Base-by-base conservation (phyloP, 2,113 vertebrate genomes). In the Phrynosoma blainvillii region DNA sequence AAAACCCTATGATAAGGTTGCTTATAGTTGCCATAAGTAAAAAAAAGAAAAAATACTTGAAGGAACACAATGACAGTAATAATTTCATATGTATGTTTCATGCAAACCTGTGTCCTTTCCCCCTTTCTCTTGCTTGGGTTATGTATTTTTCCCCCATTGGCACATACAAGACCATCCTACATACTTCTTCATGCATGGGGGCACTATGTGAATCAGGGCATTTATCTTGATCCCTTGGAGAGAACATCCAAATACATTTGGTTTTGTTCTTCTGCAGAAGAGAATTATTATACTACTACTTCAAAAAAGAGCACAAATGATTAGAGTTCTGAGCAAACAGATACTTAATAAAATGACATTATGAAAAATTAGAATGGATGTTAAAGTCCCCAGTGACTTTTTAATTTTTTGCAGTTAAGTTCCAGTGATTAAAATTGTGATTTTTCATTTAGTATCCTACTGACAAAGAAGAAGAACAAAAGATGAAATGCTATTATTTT, bases 281-380 rank as follows among this genome's bases (percentile, higher is more conserved):
- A 87, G 86, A 93, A 73, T 3, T 8, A 0, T 86, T 93, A 32
- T 66, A 82, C 56, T 92, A 20, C 25, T 56, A 18, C 80, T 23
- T 79, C 83, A 95, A 95, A 92, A 25, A 1, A 71, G 21, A 42
- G 81, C 73, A 23, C 40, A 54, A 90, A 87, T 85, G 79, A 93
- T 93, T 86, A 90, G 42, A n/a, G 93, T 95, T 94, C 86, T 91
- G 82, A 85, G 92, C 88, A 95, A 91, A 73, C 42, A 84, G 93
- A 94, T n/a, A 74, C 71, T 86, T 89, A 94, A 92, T 92, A 93
- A 92, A 95, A 94, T 88, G 14, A 91, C 84, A 84, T 74, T 54
- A 92, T 91, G 75, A 74, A 84, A 91, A 84, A 27, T 8, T 78
- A 84, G 86, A 75, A 68, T 5, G 62, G 82, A 47, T 89, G 40